Evolutionary conservation across 2,888 invertebrate genomes (phyloP).

Genomic region (Cryptocephalus primarius): DNA sequence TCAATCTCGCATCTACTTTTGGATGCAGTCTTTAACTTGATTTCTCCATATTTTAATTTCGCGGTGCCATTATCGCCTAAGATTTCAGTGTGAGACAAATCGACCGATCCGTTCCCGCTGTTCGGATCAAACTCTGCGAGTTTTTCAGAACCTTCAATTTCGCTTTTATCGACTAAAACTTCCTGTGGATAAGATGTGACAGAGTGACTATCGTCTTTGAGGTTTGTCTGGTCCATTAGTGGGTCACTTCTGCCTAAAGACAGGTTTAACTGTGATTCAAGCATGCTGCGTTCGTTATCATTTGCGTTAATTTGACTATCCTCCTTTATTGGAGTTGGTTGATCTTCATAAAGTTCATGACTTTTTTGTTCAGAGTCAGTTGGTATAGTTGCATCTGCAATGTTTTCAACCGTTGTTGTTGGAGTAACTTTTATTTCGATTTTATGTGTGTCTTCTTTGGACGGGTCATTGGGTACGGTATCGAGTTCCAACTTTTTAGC

Average conservation of each 20-base stretch:
- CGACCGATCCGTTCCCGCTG: conserved; percentile 31
- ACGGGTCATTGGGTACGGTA: no score
- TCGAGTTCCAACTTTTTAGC: no score
- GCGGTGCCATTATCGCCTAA: conserved; percentile 16
- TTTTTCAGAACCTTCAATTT: conserved; percentile 41
- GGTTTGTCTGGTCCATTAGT: conserved; percentile 14
- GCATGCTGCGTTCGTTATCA: conserved; percentile 21
- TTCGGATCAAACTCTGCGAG: conserved; percentile 36
- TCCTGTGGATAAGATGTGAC: conserved; percentile 39
- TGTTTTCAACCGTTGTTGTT: no score
- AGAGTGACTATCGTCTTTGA: conserved; percentile 21
- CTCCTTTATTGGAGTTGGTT: no score
- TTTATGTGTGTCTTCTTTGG: conserved; percentile 15
- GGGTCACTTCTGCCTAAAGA: conserved; percentile 22
- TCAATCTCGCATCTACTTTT: no score
- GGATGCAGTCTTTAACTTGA: no score
- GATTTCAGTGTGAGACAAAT: conserved; percentile 24
- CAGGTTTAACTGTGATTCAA: conserved; percentile 29
- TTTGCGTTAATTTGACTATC: neutral
- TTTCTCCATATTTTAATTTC: no score
- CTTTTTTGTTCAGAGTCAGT: no score
- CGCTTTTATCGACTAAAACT: conserved; percentile 42
- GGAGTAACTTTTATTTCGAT: conserved; percentile 7
- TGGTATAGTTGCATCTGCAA: no score
- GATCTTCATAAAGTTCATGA: no score